Base-by-base conservation (phyloP, 53 echinoderm and acorn worm species). In the Pentamera pediparva region DNA sequence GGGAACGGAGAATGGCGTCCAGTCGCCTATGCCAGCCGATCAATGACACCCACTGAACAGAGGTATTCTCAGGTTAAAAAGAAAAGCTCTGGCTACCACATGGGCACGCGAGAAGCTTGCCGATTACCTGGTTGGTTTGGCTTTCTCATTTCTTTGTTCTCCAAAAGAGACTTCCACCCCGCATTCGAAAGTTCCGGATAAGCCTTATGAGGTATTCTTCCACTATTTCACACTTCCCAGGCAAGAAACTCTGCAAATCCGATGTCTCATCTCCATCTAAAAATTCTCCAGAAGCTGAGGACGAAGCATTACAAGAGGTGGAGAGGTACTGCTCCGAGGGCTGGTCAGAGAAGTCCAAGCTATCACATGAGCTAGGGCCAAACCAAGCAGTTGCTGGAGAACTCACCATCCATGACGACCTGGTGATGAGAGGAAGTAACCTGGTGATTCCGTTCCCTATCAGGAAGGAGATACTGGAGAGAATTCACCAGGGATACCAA, bases 251-350 rank as follows among this genome's bases (percentile, higher is more conserved):
- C 31, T 9, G 36, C 32, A 78, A 74, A 56, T 56, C 73, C 0
- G 83, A 86, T 37, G 86, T 86, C 15, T 59, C 71, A 18, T 79
- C 86, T 18, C 85, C n/a, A n/a, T n/a, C n/a, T n/a, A n/a, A n/a
- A n/a, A n/a, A n/a, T n/a, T n/a, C n/a, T n/a, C n/a, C n/a, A n/a
- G n/a, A n/a, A n/a, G n/a, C n/a, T n/a, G n/a, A n/a, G n/a, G 90
- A 89, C 37, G 32, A 43, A 11, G 74, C 51, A 34, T 85, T 75
- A 37, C 37, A 40, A 11, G 40, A 58, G 47, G 47, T 86, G 21
- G 79, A 32, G 52, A 8, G 38, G 12, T 67, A 85, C 64, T 75
- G 77, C 55, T 13, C 13, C 20, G 24, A 70, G 5, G 85, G 81
- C 5, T 85, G 82, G 82, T 82, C 78, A 31, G 26, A 59, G 17